Evolutionary conservation across 2,797 vertebrate species (phyloP), one percentile per base, ranked within the genome.

Genomic region (Hapalemur alaotrensis): DNA sequence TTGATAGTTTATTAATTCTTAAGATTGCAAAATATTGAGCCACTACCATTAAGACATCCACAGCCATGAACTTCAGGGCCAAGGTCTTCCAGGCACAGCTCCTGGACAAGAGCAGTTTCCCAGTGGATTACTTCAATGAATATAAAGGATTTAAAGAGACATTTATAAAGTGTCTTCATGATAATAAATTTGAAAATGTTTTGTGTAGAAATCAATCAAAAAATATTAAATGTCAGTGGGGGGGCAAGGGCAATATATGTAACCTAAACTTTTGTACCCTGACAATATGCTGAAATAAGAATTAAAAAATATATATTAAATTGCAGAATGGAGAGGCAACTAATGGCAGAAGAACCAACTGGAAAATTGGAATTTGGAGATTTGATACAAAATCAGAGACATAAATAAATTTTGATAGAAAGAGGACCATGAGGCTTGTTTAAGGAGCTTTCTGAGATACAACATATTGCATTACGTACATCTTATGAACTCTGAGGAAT

Each of bases 271-370:
- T 38, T 38, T 38, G 38, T 38, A 38, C 38, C 38, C 38, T 38
- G 38, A 38, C 38, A 38, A 38, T 38, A 38, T 38, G 38, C 38
- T 38, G 38, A 38, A 38, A 38, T 38, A 38, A 38, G 38, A 99
- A 97, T 99, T 99, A 50, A 99, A 98, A 98, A 99, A 18, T 99
- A 99, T 95, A 18, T 99, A 99, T 95, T 98, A 99, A 99, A 38
- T 99, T 99, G 81, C 98, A 30, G 99, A 87, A 99, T 99, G 99
- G 98, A 99, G 4, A 98, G 98, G 97, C 99, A 99, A 80, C 98
- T 99, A 93, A 99, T 99, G 99, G 92, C 99, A 73, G 99, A 98
- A 1, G 99, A 99, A 85, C 99, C 99, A 0, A 96, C 99, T 2
- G 97, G 98, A 99, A 92, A 99, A 96, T 94, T 99, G 92, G 99